Evolutionary conservation across 2,888 invertebrate genomes (phyloP), one percentile per base, ranked within the genome.

Genomic region (Hypolimnas misippus): DNA sequence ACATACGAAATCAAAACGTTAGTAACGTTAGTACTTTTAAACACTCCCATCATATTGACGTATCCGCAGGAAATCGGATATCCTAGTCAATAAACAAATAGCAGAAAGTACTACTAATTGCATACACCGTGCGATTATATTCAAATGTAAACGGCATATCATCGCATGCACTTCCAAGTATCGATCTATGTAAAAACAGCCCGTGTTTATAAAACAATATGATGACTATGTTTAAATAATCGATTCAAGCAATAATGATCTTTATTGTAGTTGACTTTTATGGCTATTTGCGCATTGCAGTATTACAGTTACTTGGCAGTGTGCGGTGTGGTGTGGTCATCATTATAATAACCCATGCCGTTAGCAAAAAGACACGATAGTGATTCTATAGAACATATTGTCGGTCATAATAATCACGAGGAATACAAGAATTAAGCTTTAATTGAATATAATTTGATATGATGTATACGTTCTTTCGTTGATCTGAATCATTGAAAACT

Each of bases 11-110:
- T n/a, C n/a, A n/a, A n/a, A n/a, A n/a, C n/a, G n/a, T n/a, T n/a
- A n/a, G n/a, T n/a, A n/a, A n/a, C 51, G 33, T 14, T 44, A n/a
- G 33, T 16, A 14, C n/a, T 12, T 46, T n/a, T n/a, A n/a, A 46
- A 21, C 3, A 21, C 31, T 57, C 35, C 51, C 50, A 46, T 62
- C 29, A 56, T 16, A 57, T 21, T 61, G 33, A 58, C 55, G 33
- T 38, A 60, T 59, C 58, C 62, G 62, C 59, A 62, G 69, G 67
- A 69, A 63, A 69, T 62, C 62, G 69, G 69, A 67, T 65, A 63
- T 69, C 65, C 58, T 52, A 62, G 54, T 64, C 59, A 44, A 57
- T 54, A 56, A 56, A 42, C 35, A 29, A 61, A 56, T 16, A 33
- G 49, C 49, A 38, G 49, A 21, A 38, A 31, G 29, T 54, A 38